Evolutionary conservation across 2,797 vertebrate genomes (phyloP), one percentile per base, ranked within the genome.

Genomic region (Lophotriccus pileatus): DNA sequence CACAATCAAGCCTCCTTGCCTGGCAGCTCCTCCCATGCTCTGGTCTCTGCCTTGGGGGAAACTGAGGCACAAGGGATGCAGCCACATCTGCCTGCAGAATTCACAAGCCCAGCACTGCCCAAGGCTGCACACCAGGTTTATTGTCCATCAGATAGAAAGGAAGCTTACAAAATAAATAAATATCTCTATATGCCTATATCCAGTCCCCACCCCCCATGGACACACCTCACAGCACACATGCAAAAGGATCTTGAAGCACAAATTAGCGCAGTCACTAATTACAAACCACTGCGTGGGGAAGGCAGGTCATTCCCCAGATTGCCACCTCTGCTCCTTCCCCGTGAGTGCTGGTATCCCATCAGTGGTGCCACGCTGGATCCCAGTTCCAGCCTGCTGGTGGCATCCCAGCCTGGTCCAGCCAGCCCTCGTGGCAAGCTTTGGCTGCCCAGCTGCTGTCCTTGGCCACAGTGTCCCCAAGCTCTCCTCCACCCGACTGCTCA

Each of bases 121-220:
- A 34, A 69, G 52, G 70, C 66, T 76, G 44, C 53, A 89, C n/a
- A 50, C 12, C 28, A 59, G 36, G 63, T 95, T 95, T 91, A 95
- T 91, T 89, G 64, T 76, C 64, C 44, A n/a, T 10, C 2, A 20
- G 55, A 72, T 49, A 80, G 37, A 66, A 88, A 89, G 69, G 59
- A 83, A 86, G 60, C 81, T 95, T 87, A 84, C 49, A 87, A 93
- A 95, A 93, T 73, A 89, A 94, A 90, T 60, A 84, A 66, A 17
- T 85, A 56, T 82, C 63, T 87, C 18, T 53, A 30, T 50, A 34
- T 1, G 39, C 32, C 64, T 75, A 53, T 83, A 27, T 66, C 69
- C 56, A 86, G 47, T 20, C 46, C 67, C 34, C 17, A 6, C 4
- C 12, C 24, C 13, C 41, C 2, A 0, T 2, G 5, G 80, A 46